Evolutionary conservation across 2,888 invertebrate genomes (phyloP).

Genomic region (Metopia argyrocephala): DNA sequence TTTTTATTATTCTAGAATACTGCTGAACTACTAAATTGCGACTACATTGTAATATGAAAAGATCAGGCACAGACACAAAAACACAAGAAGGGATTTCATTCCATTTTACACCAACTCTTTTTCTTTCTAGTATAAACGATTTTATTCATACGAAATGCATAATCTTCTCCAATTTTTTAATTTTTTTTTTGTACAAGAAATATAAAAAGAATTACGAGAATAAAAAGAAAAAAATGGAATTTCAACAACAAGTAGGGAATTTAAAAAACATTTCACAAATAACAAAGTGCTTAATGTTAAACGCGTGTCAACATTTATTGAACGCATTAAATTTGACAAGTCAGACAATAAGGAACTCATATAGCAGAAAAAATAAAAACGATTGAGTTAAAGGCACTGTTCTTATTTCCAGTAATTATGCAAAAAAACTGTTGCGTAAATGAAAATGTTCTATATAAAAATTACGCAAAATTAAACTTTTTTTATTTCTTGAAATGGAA

Average conservation of each 20-base stretch:
- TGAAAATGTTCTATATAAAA: neutral
- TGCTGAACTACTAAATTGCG: slow-evolving; percentile 7
- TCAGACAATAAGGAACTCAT: slow-evolving; percentile 35
- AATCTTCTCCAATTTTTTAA: slow-evolving; percentile 20
- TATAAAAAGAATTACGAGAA: neutral
- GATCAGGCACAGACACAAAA: slow-evolving; percentile 3
- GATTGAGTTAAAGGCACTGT: neutral
- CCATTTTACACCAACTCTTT: slow-evolving; percentile 6
- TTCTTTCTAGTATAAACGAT: neutral
- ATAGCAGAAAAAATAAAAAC: slow-evolving; percentile 18
- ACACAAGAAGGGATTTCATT: slow-evolving; percentile 50
- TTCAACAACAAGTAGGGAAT: slow-evolving; percentile 3
- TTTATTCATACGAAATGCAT: slow-evolving; percentile 1
- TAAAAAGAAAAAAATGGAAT: neutral
- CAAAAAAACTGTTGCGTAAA: too few species aligned
- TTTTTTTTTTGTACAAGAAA: neutral
- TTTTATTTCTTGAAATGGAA: too few species aligned
- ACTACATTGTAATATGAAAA: neutral
- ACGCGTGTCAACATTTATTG: slow-evolving; percentile 45
- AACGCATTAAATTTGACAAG: slow-evolving; percentile 31
- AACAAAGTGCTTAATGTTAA: slow-evolving; percentile 25
- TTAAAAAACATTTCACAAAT: slow-evolving; percentile 40
- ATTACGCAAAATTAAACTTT: neutral
- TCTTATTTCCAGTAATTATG: neutral
- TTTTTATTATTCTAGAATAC: slow-evolving; percentile 2